These are phyloP conservation scores for Halcyon senegalensis DNA, from an alignment of 2,113 vertebrate genomes.

Conservation along the genomic window DNA sequence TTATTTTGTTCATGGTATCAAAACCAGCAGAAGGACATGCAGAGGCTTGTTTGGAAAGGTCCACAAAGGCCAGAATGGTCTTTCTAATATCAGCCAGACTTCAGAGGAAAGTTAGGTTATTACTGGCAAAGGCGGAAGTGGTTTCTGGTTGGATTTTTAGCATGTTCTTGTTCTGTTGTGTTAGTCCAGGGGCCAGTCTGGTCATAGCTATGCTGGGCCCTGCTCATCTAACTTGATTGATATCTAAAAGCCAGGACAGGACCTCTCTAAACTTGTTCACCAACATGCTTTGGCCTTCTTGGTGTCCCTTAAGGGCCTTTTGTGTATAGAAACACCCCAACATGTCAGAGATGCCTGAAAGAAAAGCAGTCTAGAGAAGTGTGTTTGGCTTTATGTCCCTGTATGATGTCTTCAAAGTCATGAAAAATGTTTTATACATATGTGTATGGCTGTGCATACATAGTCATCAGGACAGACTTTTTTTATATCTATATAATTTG, in stretches of 20 bases:
- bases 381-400: background rate
- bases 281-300: background rate
- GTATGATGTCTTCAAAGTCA: background rate
- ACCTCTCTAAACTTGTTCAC: background rate
- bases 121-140: background rate
- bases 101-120: background rate
- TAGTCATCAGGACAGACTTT: background rate
- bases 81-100: background rate
- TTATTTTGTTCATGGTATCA: background rate
- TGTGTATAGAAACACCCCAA: background rate
- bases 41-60: background rate
- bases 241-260: background rate
- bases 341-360: background rate
- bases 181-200: background rate
- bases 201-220: background rate
- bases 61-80: background rate
- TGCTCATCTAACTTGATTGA: fast-evolving
- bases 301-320: background rate
- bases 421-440: background rate
- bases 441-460: background rate
- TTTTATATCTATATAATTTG: too few relatives aligned
- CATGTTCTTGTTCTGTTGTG: background rate
- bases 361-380: background rate
- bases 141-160: background rate
- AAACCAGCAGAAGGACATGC: background rate